Base-by-base conservation (phyloP, 2,888 invertebrate species). In the Trissonchulus sp. region DNA sequence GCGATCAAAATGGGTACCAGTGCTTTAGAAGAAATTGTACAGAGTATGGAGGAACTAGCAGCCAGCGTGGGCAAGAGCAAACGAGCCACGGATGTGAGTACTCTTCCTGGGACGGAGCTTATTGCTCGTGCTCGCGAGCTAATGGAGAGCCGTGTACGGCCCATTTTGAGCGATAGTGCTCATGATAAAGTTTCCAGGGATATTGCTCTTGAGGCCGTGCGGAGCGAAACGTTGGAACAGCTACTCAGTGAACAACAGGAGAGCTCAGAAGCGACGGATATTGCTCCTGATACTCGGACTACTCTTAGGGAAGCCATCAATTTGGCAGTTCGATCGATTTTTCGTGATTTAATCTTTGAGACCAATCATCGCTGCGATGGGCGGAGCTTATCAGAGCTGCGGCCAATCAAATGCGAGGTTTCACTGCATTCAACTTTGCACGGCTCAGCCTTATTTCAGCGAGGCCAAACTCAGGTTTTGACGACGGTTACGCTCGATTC, bases 401-500 rank as follows among this genome's bases (percentile, higher is more conserved):
- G 99, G 79, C 88, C 91, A 73, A 96, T 99, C 79, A 88, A 87
- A 18, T 96, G 96, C 85, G 88, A 92, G 79, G 91, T 93, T 8
- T 91, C 94, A 79, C 85, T 98, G 48, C 94, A 92, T 83, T 90
- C 90, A 81, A 94, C 96, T 0, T 87, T 99, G 23, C 99, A 99
- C 87, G 99, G 99, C 23, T 97, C 96, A 63, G 91, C 98, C 0
- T 81, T 98, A 75, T 99, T 99, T 86, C 96, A 97, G 85, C 90
- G 99, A 38, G 68, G 69, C 71, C 63, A 77, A 38, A 71, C 37
- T 0, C 76, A 87, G 86, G 87, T 98, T 0, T 88, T 97, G 76
- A 94, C 95, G 83, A 95, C 97, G 0, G 93, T 97, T 0, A 91
- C 98, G 0, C 90, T 98, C 81, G 99, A 98, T 85, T 96, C 96